These are phyloP conservation scores for Psylliodes chrysocephalus DNA, from an alignment of 2,888 invertebrate species.

Conservation along the genomic window DNA sequence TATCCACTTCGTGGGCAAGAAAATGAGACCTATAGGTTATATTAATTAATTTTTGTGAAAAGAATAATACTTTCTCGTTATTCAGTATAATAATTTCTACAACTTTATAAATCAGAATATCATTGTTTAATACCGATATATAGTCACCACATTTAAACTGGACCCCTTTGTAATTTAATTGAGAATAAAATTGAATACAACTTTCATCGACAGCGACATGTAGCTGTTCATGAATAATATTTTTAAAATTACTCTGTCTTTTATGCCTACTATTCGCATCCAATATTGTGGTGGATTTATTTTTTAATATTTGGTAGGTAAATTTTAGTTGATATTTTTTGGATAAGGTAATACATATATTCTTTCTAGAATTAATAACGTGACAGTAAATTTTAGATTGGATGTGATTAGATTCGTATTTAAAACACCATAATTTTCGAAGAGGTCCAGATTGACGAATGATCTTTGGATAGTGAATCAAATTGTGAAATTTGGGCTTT, in stretches of 20 bases:
- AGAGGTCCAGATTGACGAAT: conserved; percentile 6
- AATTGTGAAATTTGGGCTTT: conserved; percentile 48
- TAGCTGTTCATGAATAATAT: conserved; percentile 13
- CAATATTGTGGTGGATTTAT: conserved; percentile 2
- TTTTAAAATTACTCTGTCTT: conserved; percentile 7
- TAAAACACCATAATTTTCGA: conserved; percentile 9
- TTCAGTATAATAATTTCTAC: conserved; percentile 10
- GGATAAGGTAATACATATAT: conserved; percentile 47
- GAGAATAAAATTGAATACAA: conserved; percentile 1
- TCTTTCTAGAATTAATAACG: conserved; percentile 45
- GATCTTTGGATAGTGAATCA: conserved; percentile 36
- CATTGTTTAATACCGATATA: conserved; percentile 4
- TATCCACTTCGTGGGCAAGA: conserved; percentile 25
- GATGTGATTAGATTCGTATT: conserved; percentile 12
- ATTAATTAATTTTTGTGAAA: conserved; percentile 8
- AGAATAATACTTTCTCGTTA: conserved; percentile 14
- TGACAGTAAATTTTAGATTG: conserved; percentile 5
- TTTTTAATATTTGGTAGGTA: conserved; percentile 21
- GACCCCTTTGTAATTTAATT: conserved; percentile 6
- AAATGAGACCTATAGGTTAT: conserved; percentile 13
- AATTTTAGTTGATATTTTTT: conserved; percentile 23
- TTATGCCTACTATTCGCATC: not conserved
- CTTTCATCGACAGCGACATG: not conserved
- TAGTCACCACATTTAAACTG: conserved; percentile 1
- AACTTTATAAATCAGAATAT: conserved; percentile 9